A percentile compares a stretch with the other conserved stretches of the same genome.
Evolutionary conservation across 2,888 invertebrate genomes (phyloP).

Genomic region (Boloria euphrosyne): DNA sequence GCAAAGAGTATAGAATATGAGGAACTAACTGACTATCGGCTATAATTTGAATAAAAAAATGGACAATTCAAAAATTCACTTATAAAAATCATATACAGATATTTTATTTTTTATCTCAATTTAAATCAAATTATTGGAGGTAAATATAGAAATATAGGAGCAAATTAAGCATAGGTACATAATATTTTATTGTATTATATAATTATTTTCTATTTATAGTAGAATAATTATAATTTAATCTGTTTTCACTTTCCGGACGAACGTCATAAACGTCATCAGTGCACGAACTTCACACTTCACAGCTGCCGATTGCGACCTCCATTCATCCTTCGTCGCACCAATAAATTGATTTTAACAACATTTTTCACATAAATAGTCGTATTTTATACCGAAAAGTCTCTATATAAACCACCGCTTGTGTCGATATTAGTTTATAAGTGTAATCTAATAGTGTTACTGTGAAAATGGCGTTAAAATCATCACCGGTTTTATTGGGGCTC

Average conservation of each 20-base stretch:
- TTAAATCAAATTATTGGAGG: neutral
- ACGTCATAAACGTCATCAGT: constrained; percentile 16
- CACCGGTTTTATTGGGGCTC: constrained; percentile 65
- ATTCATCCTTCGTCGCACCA: constrained; percentile 71
- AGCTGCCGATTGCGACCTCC: constrained; percentile 65
- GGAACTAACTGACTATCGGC: too few species aligned
- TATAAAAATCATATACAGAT: too few species aligned
- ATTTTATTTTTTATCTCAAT: too few species aligned
- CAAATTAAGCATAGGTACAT: neutral
- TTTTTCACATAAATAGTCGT: constrained; percentile 54
- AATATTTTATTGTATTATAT: neutral
- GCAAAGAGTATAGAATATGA: too few species aligned
- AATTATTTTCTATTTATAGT: neutral
- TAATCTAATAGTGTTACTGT: constrained; percentile 45
- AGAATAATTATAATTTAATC: neutral
- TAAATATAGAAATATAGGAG: neutral
- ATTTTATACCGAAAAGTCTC: constrained; percentile 48
- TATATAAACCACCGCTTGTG: constrained; percentile 47
- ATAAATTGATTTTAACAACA: constrained; percentile 55
- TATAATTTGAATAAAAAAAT: too few species aligned
- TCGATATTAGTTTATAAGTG: constrained; percentile 47
- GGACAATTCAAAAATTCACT: too few species aligned
- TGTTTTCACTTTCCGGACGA: constrained; percentile 3
- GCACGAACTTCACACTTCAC: constrained; percentile 30
- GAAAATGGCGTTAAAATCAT: constrained; percentile 77